Conservation (phyloP, 2,888 invertebrate species). For the Anaspis maculata region DNA sequence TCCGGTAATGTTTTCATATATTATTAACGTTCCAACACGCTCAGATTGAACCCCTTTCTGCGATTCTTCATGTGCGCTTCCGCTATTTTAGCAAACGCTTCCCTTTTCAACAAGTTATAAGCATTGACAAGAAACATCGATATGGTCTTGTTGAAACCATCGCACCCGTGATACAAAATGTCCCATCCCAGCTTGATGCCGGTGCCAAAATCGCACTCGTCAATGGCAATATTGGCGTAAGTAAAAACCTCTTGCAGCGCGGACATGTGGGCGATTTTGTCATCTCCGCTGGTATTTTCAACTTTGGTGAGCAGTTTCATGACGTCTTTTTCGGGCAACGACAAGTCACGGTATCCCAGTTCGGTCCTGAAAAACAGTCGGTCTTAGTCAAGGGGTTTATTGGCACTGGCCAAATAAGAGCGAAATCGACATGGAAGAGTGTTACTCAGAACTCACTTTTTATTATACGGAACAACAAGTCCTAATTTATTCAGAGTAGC, state of each 20-base stretch:
- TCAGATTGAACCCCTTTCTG: slow-evolving; percentile 9
- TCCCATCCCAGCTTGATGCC: slow-evolving; percentile 83
- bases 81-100: slow-evolving; percentile 64
- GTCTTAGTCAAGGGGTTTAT: slow-evolving; percentile 1
- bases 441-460: slow-evolving; percentile 42
- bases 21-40: slow-evolving; percentile 7
- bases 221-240: slow-evolving; percentile 79
- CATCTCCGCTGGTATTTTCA: too few species aligned
- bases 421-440: slow-evolving; percentile 1
- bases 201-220: slow-evolving; percentile 93
- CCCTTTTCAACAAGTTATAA: slow-evolving; percentile 66
- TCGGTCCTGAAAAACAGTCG: slow-evolving; percentile 46
- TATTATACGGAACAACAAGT: slow-evolving; percentile 76
- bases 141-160: slow-evolving; percentile 58
- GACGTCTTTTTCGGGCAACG: slow-evolving; percentile 41
- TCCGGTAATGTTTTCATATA: too few species aligned
- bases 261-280: too few species aligned
- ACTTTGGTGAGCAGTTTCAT: slow-evolving; percentile 62
- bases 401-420: too few species aligned
- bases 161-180: slow-evolving; percentile 68
- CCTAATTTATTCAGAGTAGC: slow-evolving; percentile 75
- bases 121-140: slow-evolving; percentile 60
- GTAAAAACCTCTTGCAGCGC: slow-evolving; percentile 71
- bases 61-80: slow-evolving; percentile 67
- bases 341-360: slow-evolving; percentile 69